Evolutionary conservation across 2,113 vertebrate species (phyloP).

Genomic region (Uria aalge): DNA sequence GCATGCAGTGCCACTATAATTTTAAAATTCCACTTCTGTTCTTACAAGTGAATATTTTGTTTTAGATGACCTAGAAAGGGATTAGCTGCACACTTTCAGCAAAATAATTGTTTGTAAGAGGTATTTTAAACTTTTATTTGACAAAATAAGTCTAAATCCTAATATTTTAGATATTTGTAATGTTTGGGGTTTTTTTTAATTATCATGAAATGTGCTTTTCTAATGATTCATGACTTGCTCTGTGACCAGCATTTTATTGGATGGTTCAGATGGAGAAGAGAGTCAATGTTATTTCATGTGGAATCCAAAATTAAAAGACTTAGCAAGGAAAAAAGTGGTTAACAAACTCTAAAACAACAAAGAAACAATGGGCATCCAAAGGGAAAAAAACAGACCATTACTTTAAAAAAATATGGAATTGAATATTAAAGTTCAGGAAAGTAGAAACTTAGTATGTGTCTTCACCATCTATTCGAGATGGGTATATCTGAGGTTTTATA

Average conservation of each 20-base stretch:
- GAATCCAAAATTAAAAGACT: not conserved
- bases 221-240: not conserved
- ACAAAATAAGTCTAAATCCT: not conserved
- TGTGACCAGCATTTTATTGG: not conserved
- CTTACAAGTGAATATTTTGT: not conserved
- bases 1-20: not conserved
- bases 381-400: fast-evolving
- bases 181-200: not conserved
- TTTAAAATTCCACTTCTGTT: not conserved
- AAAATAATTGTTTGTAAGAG: not conserved
- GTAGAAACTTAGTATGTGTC: not conserved
- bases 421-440: not conserved
- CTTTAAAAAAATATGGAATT: not conserved
- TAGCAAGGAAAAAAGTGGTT: not conserved
- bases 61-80: not conserved
- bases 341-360: not conserved
- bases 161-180: not conserved
- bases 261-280: not conserved
- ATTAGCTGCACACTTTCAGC: not conserved
- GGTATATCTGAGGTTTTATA: not conserved
- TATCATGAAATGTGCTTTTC: not conserved
- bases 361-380: not conserved
- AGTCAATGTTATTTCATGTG: not conserved
- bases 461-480: not conserved
- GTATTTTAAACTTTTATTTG: not conserved